Base-by-base conservation (phyloP, 2,113 vertebrate genomes). In the Mustela lutreola region DNA sequence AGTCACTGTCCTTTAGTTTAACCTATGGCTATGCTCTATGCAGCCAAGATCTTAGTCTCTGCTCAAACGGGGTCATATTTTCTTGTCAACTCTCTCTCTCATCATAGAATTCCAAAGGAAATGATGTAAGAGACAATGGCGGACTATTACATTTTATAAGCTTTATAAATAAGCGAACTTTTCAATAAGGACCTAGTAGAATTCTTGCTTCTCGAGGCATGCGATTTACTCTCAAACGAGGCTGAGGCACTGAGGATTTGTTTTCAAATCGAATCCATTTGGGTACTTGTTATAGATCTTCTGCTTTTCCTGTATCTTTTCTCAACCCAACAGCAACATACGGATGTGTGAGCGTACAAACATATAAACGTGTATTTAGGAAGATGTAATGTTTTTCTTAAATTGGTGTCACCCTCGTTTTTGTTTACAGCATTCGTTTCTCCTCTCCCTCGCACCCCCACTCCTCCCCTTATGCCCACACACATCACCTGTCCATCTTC, bases 111-210 rank as follows among this genome's bases (percentile, higher is more conserved):
- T 56, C 42, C 21, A 79, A 78, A 83, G 62, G 82, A 71, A 91
- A 58, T 60, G 62, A 48, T 19, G 26, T 53, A 39, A 82, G 31
- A 70, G 39, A 93, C n/a, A 33, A 39, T 63, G 26, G 8, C 36
- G 21, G 36, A 58, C 62, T n/a, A 31, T 71, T 86, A 15, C n/a
- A 24, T 71, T 39, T 4, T 56, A 71, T 50, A 70, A 95, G 75
- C 60, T 95, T 86, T 78, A 67, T 60, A 39, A 76, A 82, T 86
- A 82, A 90, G 14, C n/a, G 67, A 63, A 90, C 33, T 71, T 83
- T 31, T 92, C 71, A 87, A 53, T 88, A 76, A 79, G 22, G 76
- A 86, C 50, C 45, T 56, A 53, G 63, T n/a, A 24, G 42, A 85
- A 70, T 62, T 93, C 56, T 56, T 71, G 12, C 56, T 81, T 91